Conservation (phyloP, 2,797 vertebrate species). For the Phoebastria nigripes region DNA sequence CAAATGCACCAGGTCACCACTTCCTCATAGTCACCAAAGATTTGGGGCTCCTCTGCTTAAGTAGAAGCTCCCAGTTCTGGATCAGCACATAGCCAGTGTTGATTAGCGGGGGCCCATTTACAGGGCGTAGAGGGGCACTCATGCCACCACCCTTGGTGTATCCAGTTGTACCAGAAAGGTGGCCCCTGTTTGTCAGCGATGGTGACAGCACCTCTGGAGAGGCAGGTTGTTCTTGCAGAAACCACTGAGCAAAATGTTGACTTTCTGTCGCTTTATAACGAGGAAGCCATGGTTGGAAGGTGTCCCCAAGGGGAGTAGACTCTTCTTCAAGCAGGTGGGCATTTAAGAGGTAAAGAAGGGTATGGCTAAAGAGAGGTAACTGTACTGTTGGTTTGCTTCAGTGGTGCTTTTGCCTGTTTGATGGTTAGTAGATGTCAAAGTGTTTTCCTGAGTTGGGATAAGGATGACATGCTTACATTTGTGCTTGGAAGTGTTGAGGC, state of each 20-base stretch:
- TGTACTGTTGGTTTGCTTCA: background rate
- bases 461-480: background rate
- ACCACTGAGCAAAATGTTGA: background rate
- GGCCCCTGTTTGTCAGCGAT: background rate
- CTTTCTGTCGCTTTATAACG: background rate
- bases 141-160: background rate
- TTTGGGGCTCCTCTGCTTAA: background rate
- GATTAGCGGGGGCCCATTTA: background rate
- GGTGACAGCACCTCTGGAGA: background rate
- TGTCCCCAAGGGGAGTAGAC: background rate
- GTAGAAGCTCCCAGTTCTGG: background rate
- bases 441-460: background rate
- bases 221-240: background rate
- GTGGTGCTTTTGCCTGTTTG: background rate
- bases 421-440: background rate
- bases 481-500: background rate
- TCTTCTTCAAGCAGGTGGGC: background rate
- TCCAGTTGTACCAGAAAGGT: background rate
- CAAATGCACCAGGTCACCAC: background rate
- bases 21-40: background rate
- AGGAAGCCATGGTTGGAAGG: fast-evolving
- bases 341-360: background rate
- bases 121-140: fast-evolving
- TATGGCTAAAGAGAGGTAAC: background rate
- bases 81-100: background rate